Percentiles rank a stretch among this genome's conserved stretches.
phyloP scores from a whole-genome alignment of 2,113 vertebrate species.

The Columba livia region DNA sequence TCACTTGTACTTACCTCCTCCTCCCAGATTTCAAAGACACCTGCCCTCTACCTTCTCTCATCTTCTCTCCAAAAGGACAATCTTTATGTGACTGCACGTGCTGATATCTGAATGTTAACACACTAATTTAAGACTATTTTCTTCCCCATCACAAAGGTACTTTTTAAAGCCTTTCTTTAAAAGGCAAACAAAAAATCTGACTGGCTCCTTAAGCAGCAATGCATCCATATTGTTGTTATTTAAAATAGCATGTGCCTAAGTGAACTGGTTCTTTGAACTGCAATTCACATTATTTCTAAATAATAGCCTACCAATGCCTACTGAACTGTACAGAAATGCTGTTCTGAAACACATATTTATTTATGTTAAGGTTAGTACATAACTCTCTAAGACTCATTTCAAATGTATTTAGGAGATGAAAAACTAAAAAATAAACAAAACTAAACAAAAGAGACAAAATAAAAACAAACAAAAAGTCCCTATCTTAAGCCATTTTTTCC shows the following conservation, averaged over 20 bases:
- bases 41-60: neutral
- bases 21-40: neutral
- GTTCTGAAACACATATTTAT: neutral
- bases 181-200: neutral
- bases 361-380: neutral
- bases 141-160: neutral
- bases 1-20: neutral
- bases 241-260: neutral
- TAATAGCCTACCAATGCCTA: neutral
- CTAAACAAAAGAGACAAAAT: neutral
- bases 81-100: neutral
- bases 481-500: slow-evolving; percentile 4
- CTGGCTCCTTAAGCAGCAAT: neutral
- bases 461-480: neutral
- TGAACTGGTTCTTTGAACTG: neutral
- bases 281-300: slow-evolving; percentile 16
- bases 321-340: slow-evolving; percentile 6
- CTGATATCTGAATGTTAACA: neutral
- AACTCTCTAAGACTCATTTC: slow-evolving; percentile 14
- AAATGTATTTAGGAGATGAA: neutral
- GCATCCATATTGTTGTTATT: neutral
- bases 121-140: neutral
- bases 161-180: neutral
- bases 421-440: neutral
- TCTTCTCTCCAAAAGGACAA: neutral